Evolutionary conservation across 2,113 vertebrate genomes (phyloP).

Genomic region (Pomatostomus ruficeps): DNA sequence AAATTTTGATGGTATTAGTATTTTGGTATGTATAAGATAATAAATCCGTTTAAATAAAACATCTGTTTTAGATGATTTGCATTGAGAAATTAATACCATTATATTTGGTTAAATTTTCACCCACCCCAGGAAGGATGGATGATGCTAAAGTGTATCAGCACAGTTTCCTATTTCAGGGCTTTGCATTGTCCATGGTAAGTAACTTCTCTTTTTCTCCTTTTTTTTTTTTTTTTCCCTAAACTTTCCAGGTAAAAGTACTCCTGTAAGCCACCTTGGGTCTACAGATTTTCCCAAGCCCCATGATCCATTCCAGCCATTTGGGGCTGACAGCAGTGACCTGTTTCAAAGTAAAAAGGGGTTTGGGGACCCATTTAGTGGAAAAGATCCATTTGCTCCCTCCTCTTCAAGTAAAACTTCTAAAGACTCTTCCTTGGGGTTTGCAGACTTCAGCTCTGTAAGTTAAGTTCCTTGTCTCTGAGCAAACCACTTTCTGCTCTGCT

Average conservation of each 20-base stretch:
- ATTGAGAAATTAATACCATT: not conserved
- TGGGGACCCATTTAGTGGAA: slow-evolving; percentile 96
- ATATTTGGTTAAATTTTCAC: not conserved
- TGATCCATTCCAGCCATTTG: slow-evolving; percentile 94
- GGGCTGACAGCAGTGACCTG: slow-evolving; percentile 82
- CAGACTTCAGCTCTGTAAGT: slow-evolving; percentile 95
- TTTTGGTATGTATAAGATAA: not conserved
- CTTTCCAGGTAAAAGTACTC: slow-evolving; percentile 91
- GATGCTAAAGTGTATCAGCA: not conserved
- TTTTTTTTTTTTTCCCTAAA: slow-evolving; percentile 45
- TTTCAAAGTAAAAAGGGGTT: slow-evolving; percentile 92
- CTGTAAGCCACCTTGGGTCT: slow-evolving; percentile 83
- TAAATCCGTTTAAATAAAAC: not conserved
- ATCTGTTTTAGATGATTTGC: not conserved
- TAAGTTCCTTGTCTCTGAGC: slow-evolving; percentile 79
- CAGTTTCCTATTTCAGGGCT: not conserved
- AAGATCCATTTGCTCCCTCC: slow-evolving; percentile 91
- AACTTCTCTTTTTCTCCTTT: slow-evolving; percentile 63
- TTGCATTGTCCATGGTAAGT: slow-evolving; percentile 60
- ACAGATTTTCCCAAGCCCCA: slow-evolving; percentile 82
- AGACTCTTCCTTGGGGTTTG: slow-evolving; percentile 85
- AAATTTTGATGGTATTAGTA: not conserved
- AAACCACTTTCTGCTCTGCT: slow-evolving; percentile 64
- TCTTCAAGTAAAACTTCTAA: slow-evolving; percentile 89
- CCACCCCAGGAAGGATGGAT: not conserved